phyloP scores from a whole-genome alignment of 1,140 invertebrate species.

The Saccostrea echinata region DNA sequence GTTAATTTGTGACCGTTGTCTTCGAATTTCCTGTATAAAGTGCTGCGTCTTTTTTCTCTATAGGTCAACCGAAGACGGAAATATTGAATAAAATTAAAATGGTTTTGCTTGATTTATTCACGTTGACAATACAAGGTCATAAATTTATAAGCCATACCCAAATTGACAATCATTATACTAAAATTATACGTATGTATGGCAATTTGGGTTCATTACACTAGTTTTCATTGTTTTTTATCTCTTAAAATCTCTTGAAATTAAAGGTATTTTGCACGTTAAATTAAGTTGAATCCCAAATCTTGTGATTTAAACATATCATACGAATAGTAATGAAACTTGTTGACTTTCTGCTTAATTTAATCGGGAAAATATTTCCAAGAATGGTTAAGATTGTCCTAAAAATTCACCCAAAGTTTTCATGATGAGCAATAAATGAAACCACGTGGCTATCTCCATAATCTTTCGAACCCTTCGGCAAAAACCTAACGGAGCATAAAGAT shows the following conservation, averaged over 20 bases:
- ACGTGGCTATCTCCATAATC: neutral
- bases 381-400: neutral
- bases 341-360: neutral
- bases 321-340: neutral
- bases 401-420: neutral
- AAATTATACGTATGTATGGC: neutral
- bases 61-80: conserved; percentile 26
- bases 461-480: neutral
- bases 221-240: neutral
- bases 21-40: conserved; percentile 6
- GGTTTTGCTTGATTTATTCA: conserved; percentile 13
- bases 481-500: neutral
- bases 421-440: neutral
- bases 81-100: conserved; percentile 31
- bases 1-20: neutral
- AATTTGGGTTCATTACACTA: neutral
- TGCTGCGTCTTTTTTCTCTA: neutral
- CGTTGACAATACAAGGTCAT: conserved; percentile 11
- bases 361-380: neutral
- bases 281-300: neutral
- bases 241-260: neutral
- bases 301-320: neutral
- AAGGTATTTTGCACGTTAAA: neutral
- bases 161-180: conserved; percentile 7
- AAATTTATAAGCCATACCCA: conserved; percentile 3